These are phyloP conservation scores for Halocaridina rubra DNA, from an alignment of 2,888 invertebrate species.

Conservation along the genomic window DNA sequence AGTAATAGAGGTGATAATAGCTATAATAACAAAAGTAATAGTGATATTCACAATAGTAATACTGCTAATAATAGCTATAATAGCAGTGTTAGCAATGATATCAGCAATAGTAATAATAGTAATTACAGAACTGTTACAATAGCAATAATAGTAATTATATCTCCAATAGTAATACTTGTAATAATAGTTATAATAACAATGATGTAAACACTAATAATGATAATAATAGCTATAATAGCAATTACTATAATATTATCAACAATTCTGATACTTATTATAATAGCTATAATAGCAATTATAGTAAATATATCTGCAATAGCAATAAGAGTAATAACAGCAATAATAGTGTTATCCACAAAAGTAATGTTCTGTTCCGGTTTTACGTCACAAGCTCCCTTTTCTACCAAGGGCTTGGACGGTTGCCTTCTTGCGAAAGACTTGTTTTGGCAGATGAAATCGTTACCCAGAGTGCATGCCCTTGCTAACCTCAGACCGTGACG, in stretches of 20 bases:
- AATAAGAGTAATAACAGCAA: not conserved
- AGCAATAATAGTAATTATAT: not conserved
- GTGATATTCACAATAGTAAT: not conserved
- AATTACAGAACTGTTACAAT: not conserved
- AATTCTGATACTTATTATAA: not conserved
- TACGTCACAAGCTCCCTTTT: too few relatives aligned
- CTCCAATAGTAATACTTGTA: not conserved
- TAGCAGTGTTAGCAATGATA: not conserved
- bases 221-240: not conserved
- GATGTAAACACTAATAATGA: not conserved
- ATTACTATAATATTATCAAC: not conserved
- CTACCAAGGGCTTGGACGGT: too few relatives aligned
- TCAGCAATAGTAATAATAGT: not conserved
- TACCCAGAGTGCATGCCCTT: too few relatives aligned
- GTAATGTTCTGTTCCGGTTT: too few relatives aligned
- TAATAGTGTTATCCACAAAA: not conserved
- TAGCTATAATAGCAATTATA: not conserved
- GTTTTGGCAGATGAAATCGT: too few relatives aligned
- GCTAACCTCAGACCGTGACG: too few relatives aligned
- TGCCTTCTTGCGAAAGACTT: too few relatives aligned
- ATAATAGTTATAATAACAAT: not conserved
- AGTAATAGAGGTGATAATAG: not conserved
- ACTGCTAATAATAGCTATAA: not conserved
- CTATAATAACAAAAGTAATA: not conserved
- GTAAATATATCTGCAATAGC: not conserved